Conservation (phyloP, 2,888 invertebrate species). For the Cerceris ruficornis region DNA sequence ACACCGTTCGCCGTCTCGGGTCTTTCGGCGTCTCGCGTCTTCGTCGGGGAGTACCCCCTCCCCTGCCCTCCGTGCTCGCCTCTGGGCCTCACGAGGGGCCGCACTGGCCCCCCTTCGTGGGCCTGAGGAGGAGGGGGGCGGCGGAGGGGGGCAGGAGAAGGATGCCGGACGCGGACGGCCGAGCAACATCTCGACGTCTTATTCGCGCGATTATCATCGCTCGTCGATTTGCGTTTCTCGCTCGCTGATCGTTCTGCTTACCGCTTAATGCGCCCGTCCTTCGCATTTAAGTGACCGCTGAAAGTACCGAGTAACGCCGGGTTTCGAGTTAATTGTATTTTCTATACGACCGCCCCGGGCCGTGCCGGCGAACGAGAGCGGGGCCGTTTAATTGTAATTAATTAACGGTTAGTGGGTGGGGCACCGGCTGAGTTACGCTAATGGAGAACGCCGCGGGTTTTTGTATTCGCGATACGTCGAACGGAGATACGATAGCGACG, state of each 20-base stretch:
- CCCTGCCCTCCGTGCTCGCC: not conserved
- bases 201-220: slow-evolving; percentile 74
- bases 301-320: slow-evolving; percentile 13
- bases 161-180: slow-evolving; percentile 41
- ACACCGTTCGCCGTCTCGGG: slow-evolving; percentile 68
- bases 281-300: slow-evolving; percentile 20
- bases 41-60: slow-evolving; percentile 20
- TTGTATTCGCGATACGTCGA: no score
- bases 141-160: slow-evolving; percentile 34
- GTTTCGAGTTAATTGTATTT: slow-evolving; percentile 45
- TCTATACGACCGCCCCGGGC: not conserved
- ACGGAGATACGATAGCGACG: no score
- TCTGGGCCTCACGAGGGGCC: not conserved
- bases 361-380: not conserved
- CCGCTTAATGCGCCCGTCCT: slow-evolving; percentile 39
- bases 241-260: slow-evolving; percentile 27
- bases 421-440: no score
- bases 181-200: slow-evolving; percentile 70
- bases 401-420: not conserved
- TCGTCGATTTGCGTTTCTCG: slow-evolving; percentile 57
- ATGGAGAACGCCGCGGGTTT: no score
- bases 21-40: slow-evolving; percentile 60
- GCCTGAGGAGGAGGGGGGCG: slow-evolving; percentile 45
- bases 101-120: slow-evolving; percentile 23
- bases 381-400: not conserved